Percentiles rank a stretch among this genome's conserved stretches.
Conservation (phyloP, 2,113 vertebrate species). For the Lamprotornis superbus region DNA sequence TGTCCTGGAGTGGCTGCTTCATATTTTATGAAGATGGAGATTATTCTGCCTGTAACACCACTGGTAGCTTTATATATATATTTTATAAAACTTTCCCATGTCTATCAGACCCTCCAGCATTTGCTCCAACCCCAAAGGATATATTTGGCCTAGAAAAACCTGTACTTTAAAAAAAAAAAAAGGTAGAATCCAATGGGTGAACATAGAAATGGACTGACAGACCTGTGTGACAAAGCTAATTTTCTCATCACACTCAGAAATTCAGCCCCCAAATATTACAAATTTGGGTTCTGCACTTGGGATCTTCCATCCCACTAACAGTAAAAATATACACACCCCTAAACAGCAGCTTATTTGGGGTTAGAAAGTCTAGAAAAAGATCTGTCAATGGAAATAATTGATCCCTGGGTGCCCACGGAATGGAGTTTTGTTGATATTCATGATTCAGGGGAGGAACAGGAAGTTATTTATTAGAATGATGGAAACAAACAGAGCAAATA, state of each 20-base stretch:
- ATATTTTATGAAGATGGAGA: background rate
- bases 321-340: rapidly evolving
- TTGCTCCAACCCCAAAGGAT: background rate
- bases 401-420: background rate
- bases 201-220: rapidly evolving
- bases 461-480: background rate
- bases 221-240: rapidly evolving
- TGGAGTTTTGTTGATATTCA: background rate
- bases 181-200: background rate
- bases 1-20: background rate
- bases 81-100: background rate
- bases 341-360: background rate
- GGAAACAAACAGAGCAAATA: background rate
- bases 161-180: rapidly evolving
- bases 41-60: background rate
- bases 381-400: background rate
- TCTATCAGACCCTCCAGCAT: background rate
- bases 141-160: background rate
- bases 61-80: background rate
- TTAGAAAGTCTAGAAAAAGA: background rate
- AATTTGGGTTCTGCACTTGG: background rate
- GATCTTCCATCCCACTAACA: background rate
- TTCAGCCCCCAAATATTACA: background rate
- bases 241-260: background rate
- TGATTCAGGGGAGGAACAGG: background rate